These are phyloP conservation scores for Piscicola geometra DNA, from an alignment of 2,888 invertebrate species.

Conservation along the genomic window DNA sequence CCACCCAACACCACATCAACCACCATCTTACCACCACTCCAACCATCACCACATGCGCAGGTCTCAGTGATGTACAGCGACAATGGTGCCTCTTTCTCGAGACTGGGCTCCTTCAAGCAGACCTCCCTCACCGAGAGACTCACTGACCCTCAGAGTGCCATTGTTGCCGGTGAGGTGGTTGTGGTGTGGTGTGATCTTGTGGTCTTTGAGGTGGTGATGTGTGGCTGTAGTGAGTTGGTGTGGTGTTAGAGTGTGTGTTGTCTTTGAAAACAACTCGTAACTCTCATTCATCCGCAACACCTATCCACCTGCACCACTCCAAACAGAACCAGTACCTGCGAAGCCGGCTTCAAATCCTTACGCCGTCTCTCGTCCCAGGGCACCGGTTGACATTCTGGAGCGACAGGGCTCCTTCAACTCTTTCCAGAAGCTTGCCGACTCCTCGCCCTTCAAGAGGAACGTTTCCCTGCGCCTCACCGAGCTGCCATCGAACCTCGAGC, in stretches of 20 bases:
- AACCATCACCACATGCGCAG: conserved; percentile 41
- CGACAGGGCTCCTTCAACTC: conserved; percentile 91
- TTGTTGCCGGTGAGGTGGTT: conserved; percentile 57
- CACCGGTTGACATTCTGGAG: conserved; percentile 86
- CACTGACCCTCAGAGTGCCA: conserved; percentile 63
- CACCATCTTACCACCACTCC: too few relatives aligned
- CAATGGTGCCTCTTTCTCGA: conserved; percentile 72
- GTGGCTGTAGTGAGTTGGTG: background rate
- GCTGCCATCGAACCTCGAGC: conserved; percentile 87
- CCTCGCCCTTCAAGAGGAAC: conserved; percentile 81
- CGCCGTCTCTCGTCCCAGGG: conserved; percentile 69
- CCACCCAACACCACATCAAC: too few relatives aligned
- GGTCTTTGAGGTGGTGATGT: background rate
- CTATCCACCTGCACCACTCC: too few relatives aligned
- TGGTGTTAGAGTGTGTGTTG: background rate
- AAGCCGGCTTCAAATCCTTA: conserved; percentile 67
- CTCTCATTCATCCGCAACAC: background rate
- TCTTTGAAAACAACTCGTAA: too few relatives aligned
- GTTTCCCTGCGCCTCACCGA: conserved; percentile 89
- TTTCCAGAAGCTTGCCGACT: conserved; percentile 60
- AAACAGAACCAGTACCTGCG: conserved; percentile 58
- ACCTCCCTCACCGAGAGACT: conserved; percentile 74
- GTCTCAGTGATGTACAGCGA: conserved; percentile 54
- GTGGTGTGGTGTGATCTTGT: background rate
- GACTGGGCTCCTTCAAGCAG: conserved; percentile 81